phyloP scores from a whole-genome alignment of 2,797 vertebrate genomes.

The Paguma larvata region DNA sequence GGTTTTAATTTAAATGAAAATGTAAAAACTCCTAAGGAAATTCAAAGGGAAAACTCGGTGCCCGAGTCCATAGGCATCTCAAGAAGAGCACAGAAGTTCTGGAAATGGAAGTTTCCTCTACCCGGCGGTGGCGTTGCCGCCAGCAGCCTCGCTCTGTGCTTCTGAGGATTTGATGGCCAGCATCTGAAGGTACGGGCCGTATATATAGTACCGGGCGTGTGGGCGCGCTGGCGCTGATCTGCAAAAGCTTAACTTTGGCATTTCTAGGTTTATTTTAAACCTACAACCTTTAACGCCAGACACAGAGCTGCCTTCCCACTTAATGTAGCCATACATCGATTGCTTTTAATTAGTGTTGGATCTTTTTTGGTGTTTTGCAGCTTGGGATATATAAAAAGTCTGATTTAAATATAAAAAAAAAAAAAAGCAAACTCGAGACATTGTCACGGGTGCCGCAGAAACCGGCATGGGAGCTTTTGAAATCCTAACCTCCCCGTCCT shows the following conservation, averaged over 20 bases:
- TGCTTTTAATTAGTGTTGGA: constrained; percentile 84
- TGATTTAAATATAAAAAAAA: constrained; percentile 73
- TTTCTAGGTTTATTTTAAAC: constrained; percentile 85
- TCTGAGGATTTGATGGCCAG: constrained; percentile 60
- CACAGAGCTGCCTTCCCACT: constrained; percentile 81
- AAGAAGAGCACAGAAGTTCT: constrained; percentile 33
- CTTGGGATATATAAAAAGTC: constrained; percentile 81
- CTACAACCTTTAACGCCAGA: constrained; percentile 84
- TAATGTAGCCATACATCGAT: constrained; percentile 84
- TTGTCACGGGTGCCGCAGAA: constrained; percentile 32
- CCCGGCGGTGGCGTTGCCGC: not conserved
- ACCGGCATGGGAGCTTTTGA: not conserved
- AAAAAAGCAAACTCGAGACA: constrained; percentile 50
- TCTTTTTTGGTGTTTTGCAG: constrained; percentile 82
- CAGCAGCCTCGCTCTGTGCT: constrained; percentile 33
- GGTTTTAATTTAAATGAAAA: constrained; percentile 56
- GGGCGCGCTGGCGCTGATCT: constrained; percentile 64
- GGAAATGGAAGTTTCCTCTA: constrained; percentile 51
- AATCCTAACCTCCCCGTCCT: not conserved
- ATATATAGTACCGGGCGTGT: constrained; percentile 75
- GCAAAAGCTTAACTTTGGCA: constrained; percentile 82
- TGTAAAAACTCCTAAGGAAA: constrained; percentile 45
- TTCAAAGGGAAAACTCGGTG: constrained; percentile 22
- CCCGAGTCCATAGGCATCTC: constrained; percentile 36
- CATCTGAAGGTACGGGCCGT: constrained; percentile 60